Evolutionary conservation across 2,113 vertebrate genomes (phyloP), one percentile per base, ranked within the genome.

Genomic region (Entomyzon cyanotis): DNA sequence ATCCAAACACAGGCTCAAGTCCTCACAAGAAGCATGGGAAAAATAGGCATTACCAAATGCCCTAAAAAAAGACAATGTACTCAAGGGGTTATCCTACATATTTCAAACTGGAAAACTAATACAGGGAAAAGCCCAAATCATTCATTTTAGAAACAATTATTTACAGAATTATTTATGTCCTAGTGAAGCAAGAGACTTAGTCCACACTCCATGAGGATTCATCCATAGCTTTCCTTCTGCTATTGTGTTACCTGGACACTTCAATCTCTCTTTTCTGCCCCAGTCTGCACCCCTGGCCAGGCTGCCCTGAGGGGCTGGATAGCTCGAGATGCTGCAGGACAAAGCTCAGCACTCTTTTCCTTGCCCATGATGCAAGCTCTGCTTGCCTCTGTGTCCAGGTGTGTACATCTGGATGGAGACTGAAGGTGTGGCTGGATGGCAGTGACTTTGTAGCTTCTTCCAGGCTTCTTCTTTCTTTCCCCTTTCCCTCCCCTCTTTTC

Each of bases 361-460:
- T 63, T 50, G 42, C 23, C 27, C 5, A 0, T 2, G 22, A 30
- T 44, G 12, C 23, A 76, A 52, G 30, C 20, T 82, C 53, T 56
- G 24, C 44, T 44, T 14, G 27, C 8, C 12, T 28, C 49, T 53
- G 17, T 46, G 39, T 19, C 10, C 24, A 75, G 28, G 7, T 11
- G 2, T 0, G 2, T 9, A 12, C 5, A 2, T 11, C 15, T 62
- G 24, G 15, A 25, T 17, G 21, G 35, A 47, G 33, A 33, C 10
- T 71, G 33, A 41, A 58, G 18, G 27, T 35, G 4, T 8, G 17
- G 15, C 31, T 83, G 76, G 31, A 16, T 37, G 15, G n/a, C 39
- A 41, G 16, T 5, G 44, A 71, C 21, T 30, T 75, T 67, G 20
- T 15, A 35, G 17, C 28, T 79, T 27, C 15, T 85, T 35, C 21